These are phyloP conservation scores for Drosophila paracracens DNA, from an alignment of 2,888 invertebrate species.

Conservation along the genomic window DNA sequence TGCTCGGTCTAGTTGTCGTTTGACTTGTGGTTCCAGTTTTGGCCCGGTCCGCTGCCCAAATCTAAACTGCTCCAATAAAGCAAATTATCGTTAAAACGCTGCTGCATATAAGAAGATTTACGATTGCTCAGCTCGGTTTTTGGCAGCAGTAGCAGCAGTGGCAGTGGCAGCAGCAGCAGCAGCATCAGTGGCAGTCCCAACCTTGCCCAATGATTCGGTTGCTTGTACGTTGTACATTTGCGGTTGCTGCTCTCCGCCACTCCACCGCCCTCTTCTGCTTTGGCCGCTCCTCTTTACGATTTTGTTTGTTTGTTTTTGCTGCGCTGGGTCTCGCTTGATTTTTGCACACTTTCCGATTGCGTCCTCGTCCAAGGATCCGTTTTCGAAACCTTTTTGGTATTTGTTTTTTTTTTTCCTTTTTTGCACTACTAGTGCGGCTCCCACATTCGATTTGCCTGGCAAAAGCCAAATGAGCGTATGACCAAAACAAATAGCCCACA, in stretches of 20 bases:
- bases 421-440: conserved; percentile 21
- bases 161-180: conserved; percentile 27
- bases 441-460: conserved; percentile 63
- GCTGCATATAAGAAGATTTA: conserved; percentile 81
- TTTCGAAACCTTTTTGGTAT: conserved; percentile 56
- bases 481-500: conserved; percentile 80
- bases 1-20: conserved; percentile 65
- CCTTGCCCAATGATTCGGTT: conserved; percentile 56
- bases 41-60: conserved; percentile 66
- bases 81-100: conserved; percentile 81
- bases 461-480: conserved; percentile 75
- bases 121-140: conserved; percentile 73
- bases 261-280: neutral
- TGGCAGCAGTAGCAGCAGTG: conserved; percentile 9
- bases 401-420: conserved; percentile 19
- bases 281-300: conserved; percentile 14
- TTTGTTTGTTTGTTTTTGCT: conserved; percentile 62
- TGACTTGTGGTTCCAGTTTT: conserved; percentile 58
- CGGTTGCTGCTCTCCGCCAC: conserved; percentile 37
- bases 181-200: conserved; percentile 24
- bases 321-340: conserved; percentile 63
- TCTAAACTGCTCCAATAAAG: conserved; percentile 81
- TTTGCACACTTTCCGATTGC: conserved; percentile 59
- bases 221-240: conserved; percentile 59
- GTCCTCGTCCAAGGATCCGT: conserved; percentile 56